Conservation (phyloP, 23 tunicate species). For the Diplosoma virens region DNA sequence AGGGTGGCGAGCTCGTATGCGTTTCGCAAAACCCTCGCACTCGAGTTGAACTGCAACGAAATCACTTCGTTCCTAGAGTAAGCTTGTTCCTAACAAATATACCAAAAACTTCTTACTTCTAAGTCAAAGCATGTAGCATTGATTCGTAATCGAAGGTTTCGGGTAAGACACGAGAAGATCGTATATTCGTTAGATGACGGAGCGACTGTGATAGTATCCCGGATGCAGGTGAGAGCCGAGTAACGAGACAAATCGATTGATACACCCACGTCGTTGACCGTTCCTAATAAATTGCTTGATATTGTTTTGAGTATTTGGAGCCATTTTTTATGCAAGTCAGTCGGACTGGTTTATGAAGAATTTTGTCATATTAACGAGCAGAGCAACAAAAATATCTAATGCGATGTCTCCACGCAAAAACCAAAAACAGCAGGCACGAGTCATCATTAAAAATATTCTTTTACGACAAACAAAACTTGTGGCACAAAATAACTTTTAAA, state of each 20-base stretch:
- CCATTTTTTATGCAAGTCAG: no score
- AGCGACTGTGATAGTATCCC: background rate
- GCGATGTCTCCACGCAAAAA: no score
- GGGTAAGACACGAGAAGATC: background rate
- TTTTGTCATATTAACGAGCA: no score
- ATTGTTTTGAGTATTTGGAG: no score
- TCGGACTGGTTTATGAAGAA: no score
- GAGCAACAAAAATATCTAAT: no score
- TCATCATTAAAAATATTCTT: no score
- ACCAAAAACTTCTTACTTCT: background rate
- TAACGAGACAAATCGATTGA: constrained; percentile 9
- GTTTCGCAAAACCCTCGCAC: background rate
- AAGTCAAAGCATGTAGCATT: background rate
- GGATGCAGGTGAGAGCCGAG: background rate
- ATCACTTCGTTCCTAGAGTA: background rate
- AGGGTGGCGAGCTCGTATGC: background rate
- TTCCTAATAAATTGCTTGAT: no score
- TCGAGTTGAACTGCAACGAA: background rate
- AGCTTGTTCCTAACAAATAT: background rate
- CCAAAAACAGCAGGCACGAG: no score
- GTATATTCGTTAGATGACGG: background rate
- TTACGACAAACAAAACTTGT: no score
- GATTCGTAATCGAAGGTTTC: constrained; percentile 6
- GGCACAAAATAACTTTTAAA: no score
- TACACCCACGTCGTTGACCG: background rate